These are phyloP conservation scores for Tinea trinotella DNA, from an alignment of 2,888 invertebrate genomes.

Conservation along the genomic window DNA sequence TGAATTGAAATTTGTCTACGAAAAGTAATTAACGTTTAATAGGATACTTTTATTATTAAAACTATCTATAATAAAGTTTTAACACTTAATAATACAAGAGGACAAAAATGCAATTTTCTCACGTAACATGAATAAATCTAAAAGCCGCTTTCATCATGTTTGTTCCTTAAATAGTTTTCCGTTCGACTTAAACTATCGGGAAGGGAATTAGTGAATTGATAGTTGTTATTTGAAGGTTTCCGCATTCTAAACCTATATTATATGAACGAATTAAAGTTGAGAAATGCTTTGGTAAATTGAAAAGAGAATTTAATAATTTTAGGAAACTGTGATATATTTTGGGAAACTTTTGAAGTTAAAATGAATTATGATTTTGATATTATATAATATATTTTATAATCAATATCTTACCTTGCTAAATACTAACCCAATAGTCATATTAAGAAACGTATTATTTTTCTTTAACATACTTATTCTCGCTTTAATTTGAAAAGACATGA, in stretches of 20 bases:
- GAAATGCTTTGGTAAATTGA: background rate
- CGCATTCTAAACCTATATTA: slow-evolving; percentile 32
- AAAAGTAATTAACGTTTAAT: no score
- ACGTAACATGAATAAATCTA: slow-evolving; percentile 51
- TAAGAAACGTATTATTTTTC: no score
- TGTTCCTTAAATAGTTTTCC: slow-evolving; percentile 52
- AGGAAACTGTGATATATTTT: no score
- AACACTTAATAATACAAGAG: background rate
- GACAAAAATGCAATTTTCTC: slow-evolving; percentile 35
- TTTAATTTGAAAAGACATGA: no score
- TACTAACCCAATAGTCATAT: no score
- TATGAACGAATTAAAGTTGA: background rate
- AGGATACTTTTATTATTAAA: background rate
- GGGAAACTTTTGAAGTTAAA: no score
- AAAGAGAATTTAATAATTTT: no score
- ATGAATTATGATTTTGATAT: no score
- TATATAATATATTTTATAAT: no score
- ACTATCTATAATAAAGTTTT: background rate
- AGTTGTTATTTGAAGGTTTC: slow-evolving; percentile 39
- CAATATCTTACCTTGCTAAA: no score
- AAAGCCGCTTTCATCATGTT: slow-evolving; percentile 39
- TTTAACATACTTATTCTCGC: no score
- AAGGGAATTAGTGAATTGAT: slow-evolving; percentile 48
- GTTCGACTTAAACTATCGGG: slow-evolving; percentile 47
- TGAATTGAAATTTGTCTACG: no score